Percentiles rank a stretch among this genome's conserved stretches.
phyloP scores from a whole-genome alignment of 2,797 vertebrate species.

The Microctenopoma stevenorrisi region DNA sequence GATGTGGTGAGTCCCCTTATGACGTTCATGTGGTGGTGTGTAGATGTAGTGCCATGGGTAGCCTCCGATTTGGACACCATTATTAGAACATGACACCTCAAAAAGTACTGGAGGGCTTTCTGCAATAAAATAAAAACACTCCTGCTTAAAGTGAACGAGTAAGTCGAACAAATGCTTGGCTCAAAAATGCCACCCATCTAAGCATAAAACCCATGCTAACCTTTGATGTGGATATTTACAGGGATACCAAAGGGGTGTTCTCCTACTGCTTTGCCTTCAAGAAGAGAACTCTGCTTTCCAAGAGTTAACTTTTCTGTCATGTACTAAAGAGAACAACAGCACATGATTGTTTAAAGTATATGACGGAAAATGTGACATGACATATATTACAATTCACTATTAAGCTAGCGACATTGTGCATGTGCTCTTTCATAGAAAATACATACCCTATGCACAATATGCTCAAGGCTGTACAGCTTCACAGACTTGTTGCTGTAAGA shows the following conservation, averaged over 20 bases:
- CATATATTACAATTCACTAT: background rate
- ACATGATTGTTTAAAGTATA: no score
- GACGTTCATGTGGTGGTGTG: conserved; percentile 91
- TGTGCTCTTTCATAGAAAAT: background rate
- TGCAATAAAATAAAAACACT: conserved; percentile 55
- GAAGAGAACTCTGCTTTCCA: conserved; percentile 88
- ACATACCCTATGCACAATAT: conserved; percentile 89
- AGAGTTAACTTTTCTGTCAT: conserved; percentile 86
- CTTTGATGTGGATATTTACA: conserved; percentile 93
- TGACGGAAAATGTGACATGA: no score
- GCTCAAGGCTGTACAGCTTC: conserved; percentile 93
- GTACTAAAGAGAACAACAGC: conserved; percentile 82
- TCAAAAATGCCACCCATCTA: background rate
- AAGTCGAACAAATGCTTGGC: background rate
- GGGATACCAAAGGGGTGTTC: conserved; percentile 93
- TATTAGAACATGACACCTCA: conserved; percentile 90
- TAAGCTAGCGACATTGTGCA: background rate
- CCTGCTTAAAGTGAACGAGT: background rate
- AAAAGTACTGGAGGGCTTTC: conserved; percentile 91
- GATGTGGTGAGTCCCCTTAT: conserved; percentile 93
- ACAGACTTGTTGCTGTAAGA: conserved; percentile 91
- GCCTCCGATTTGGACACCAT: conserved; percentile 93
- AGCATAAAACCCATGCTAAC: conserved; percentile 69
- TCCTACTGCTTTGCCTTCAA: conserved; percentile 88
- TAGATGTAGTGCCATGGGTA: conserved; percentile 98